A percentile compares a stretch with the other conserved stretches of the same genome.
Evolutionary conservation across 2,797 vertebrate genomes (phyloP).

Genomic region (Lacerta viridis): DNA sequence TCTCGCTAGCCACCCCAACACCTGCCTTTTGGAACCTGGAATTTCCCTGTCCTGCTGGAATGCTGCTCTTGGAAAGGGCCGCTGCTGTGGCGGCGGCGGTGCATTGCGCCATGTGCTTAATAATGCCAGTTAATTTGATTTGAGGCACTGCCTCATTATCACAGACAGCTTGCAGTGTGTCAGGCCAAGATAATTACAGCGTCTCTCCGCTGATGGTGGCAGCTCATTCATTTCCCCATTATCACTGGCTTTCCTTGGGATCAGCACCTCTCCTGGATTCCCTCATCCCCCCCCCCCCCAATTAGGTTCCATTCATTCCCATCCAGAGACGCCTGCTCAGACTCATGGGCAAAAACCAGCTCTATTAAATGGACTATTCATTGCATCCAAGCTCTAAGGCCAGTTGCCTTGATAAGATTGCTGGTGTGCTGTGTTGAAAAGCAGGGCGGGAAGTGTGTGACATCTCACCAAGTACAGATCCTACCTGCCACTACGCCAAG

Average conservation of each 20-base stretch:
- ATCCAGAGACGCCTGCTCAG: slow-evolving; percentile 34
- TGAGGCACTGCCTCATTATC: slow-evolving; percentile 78
- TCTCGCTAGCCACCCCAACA: background rate
- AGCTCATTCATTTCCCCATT: slow-evolving; percentile 49
- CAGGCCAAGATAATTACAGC: slow-evolving; percentile 72
- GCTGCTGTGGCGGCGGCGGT: background rate
- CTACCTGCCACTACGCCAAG: too few relatives aligned
- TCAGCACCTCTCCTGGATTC: slow-evolving; percentile 52
- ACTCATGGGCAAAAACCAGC: slow-evolving; percentile 51
- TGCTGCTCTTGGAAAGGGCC: background rate
- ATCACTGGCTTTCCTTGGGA: slow-evolving; percentile 44
- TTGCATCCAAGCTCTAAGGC: background rate
- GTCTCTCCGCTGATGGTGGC: slow-evolving; percentile 54
- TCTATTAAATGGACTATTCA: slow-evolving; percentile 33
- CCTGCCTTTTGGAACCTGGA: background rate
- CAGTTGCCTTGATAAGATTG: background rate
- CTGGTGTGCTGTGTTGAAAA: background rate
- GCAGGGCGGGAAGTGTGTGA: background rate
- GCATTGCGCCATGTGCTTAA: slow-evolving; percentile 62
- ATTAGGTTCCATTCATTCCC: slow-evolving; percentile 38
- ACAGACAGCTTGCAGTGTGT: slow-evolving; percentile 76
- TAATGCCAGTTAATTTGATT: slow-evolving; percentile 78
- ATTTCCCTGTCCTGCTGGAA: background rate
- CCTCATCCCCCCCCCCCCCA: slow-evolving; percentile 43
- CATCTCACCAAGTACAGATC: accelerated